Evolutionary conservation across 2,797 vertebrate genomes (phyloP).

Genomic region (Erethizon dorsatum): DNA sequence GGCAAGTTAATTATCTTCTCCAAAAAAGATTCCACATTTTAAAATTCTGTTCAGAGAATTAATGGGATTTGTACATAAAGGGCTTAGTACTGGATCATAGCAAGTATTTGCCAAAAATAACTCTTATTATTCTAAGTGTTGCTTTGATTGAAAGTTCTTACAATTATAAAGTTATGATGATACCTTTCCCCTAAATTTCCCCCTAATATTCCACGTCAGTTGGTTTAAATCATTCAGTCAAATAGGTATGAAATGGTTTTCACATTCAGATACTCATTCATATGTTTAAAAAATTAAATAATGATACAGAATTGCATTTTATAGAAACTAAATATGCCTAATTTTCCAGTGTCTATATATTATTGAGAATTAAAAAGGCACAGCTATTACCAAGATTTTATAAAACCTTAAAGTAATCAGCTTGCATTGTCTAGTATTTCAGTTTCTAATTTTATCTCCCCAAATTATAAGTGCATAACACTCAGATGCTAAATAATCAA

Average conservation of each 20-base stretch:
- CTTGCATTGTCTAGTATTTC: slow-evolving; percentile 64
- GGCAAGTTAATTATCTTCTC: not conserved
- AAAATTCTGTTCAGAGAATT: slow-evolving; percentile 22
- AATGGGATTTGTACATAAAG: not conserved
- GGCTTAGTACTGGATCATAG: not conserved
- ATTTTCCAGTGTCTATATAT: slow-evolving; percentile 31
- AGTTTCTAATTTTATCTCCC: slow-evolving; percentile 83
- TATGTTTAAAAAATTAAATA: slow-evolving; percentile 40
- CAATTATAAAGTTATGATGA: slow-evolving; percentile 18
- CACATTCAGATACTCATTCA: not conserved
- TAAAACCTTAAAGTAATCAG: slow-evolving; percentile 59
- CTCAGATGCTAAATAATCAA: slow-evolving; percentile 77
- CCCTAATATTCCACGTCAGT: not conserved
- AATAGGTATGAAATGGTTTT: not conserved
- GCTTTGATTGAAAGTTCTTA: not conserved
- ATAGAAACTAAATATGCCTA: not conserved
- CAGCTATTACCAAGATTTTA: slow-evolving; percentile 74
- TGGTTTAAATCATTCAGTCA: slow-evolving; percentile 14
- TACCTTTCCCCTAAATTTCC: not conserved
- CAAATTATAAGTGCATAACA: slow-evolving; percentile 76
- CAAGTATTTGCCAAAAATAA: not conserved
- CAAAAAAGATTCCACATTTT: slow-evolving; percentile 1
- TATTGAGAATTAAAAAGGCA: slow-evolving; percentile 14
- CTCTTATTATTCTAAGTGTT: slow-evolving; percentile 1
- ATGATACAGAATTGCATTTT: not conserved